Conservation (phyloP, 2,113 vertebrate species). For the Brienomyrus brachyistius region DNA sequence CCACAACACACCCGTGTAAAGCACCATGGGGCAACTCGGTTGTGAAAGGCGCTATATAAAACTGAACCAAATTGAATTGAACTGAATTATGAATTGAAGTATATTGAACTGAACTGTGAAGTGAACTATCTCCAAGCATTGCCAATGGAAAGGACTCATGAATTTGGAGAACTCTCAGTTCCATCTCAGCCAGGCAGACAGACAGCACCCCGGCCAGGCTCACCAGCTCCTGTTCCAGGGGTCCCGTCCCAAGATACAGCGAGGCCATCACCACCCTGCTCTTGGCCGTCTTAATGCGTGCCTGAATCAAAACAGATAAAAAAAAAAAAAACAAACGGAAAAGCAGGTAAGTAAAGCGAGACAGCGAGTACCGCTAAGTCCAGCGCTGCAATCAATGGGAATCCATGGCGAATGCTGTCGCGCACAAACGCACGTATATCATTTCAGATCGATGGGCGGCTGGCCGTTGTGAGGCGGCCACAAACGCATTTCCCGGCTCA, state of each 20-base stretch:
- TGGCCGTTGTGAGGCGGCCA: background rate
- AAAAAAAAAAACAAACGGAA: background rate
- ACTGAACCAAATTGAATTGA: no score
- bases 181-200: background rate
- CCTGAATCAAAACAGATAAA: conserved; percentile 50
- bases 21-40: no score
- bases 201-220: conserved; percentile 19
- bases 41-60: no score
- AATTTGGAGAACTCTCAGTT: background rate
- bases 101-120: background rate
- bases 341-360: background rate
- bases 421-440: background rate
- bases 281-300: conserved; percentile 75
- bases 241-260: conserved; percentile 85
- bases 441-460: background rate
- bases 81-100: background rate
- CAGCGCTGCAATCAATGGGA: background rate
- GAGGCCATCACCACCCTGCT: conserved; percentile 90
- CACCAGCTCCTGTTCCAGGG: conserved; percentile 89
- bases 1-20: no score
- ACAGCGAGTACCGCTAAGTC: background rate
- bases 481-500: conserved; percentile 10
- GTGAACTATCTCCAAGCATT: background rate
- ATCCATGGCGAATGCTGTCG: background rate
- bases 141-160: background rate